Conservation (phyloP, 2,113 vertebrate species). For the Crotalus viridis region DNA sequence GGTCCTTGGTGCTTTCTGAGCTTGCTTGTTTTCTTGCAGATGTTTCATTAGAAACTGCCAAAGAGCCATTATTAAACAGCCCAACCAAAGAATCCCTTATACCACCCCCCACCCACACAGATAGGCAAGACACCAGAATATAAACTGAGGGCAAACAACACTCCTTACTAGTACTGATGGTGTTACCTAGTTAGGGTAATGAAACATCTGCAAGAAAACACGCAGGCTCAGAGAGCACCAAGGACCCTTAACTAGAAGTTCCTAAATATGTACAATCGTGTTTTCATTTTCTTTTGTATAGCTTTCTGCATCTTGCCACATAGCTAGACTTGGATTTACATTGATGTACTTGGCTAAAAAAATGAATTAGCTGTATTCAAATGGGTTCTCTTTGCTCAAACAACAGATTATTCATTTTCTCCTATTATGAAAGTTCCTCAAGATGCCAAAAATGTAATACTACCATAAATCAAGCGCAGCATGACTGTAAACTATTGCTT, state of each 20-base stretch:
- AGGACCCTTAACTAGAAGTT: background rate
- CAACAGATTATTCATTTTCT: conserved; percentile 34
- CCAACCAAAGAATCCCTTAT: no score
- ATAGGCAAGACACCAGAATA: no score
- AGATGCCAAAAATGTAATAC: conserved; percentile 30
- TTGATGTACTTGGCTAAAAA: conserved; percentile 7
- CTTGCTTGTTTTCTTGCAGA: no score
- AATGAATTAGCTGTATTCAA: conserved; percentile 6
- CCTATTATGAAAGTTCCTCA: conserved; percentile 37
- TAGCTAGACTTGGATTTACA: background rate
- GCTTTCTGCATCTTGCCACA: background rate
- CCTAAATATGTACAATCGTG: background rate
- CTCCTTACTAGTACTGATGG: no score
- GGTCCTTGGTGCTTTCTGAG: no score
- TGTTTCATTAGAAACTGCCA: no score
- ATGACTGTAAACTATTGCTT: conserved; percentile 21
- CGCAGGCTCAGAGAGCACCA: no score
- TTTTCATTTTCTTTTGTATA: conserved; percentile 5
- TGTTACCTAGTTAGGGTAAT: no score
- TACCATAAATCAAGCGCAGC: conserved; percentile 24
- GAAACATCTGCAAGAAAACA: no score
- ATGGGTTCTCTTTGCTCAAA: conserved; percentile 19
- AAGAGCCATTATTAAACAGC: no score
- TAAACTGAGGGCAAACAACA: no score
- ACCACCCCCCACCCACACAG: no score